Evolutionary conservation across 2,888 invertebrate species (phyloP), one percentile per base, ranked within the genome.

Genomic region (Watsonalla binaria): DNA sequence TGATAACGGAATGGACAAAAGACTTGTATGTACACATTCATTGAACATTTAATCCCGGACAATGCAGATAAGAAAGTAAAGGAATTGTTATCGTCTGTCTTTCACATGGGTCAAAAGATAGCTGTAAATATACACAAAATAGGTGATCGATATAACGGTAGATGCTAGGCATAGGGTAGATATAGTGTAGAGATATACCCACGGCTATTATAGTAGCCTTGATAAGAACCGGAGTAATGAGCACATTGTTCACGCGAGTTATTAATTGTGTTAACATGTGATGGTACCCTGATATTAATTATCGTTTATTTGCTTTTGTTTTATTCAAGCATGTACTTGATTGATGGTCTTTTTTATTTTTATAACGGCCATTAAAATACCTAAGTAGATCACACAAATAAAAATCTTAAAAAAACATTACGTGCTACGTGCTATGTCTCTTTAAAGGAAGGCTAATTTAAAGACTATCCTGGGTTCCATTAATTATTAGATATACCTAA

Each of bases 1-100:
- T 69, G 68, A 68, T 70, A 73, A 71, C 63, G 59, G 62, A 64
- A 70, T 65, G 50, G 60, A 59, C 59, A 58, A 63, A 66, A 61
- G 59, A 65, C 72, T 67, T 66, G 65, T 69, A 71, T 70, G 68
- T 57, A 66, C 56, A 62, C 60, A 58, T 60, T 57, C 51, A 49
- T 55, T 57, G 62, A 37, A 48, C 54, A 55, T 56, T 62, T 45
- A 55, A 51, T 73, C 62, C 62, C 57, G 59, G 59, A 65, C 72
- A 74, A 57, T 57, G 56, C 58, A 59, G 62, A 42, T 42, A 48
- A 14, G 46, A 51, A 54, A 54, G 58, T 60, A 61, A 60, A 66
- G 53, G 51, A 52, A 35, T 58, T 46, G 51, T 63, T 66, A 65
- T 66, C 62, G 53, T 2, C 56, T 14, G 37, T 52, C 57, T 33